Percentiles rank a stretch among this genome's conserved stretches.
Evolutionary conservation across 2,113 vertebrate species (phyloP).

Genomic region (Upupa epops): DNA sequence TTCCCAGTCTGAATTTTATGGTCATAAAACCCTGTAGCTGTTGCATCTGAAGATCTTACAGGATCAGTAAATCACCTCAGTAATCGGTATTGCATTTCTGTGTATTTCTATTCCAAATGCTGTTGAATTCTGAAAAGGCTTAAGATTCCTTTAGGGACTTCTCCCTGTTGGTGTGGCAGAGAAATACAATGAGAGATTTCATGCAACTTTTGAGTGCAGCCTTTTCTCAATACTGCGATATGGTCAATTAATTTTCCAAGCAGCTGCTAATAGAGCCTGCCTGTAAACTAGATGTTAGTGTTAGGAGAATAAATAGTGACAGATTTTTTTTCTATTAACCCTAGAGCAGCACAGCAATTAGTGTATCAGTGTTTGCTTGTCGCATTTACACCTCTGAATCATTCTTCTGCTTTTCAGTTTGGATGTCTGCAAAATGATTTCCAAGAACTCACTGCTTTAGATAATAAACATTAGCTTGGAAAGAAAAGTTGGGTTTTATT

Average conservation of each 20-base stretch:
- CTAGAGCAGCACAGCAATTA: constrained; percentile 12
- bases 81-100: background rate
- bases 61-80: background rate
- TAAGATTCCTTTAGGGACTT: background rate
- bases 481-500: background rate
- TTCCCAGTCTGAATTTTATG: background rate
- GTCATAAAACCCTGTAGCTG: background rate
- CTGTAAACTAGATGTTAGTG: constrained; percentile 7
- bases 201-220: background rate
- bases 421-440: background rate
- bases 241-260: constrained; percentile 51
- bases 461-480: background rate
- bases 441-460: background rate
- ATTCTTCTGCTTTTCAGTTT: constrained; percentile 3
- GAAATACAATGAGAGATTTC: constrained; percentile 6
- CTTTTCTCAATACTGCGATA: background rate
- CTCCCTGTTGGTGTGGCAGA: background rate
- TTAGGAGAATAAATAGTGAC: constrained; percentile 22
- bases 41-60: background rate
- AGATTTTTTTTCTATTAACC: constrained; percentile 33
- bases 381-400: background rate
- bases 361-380: background rate
- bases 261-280: background rate
- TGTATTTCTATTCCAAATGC: background rate
- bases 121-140: background rate